A percentile compares a stretch with the other conserved stretches of the same genome.
These are phyloP conservation scores for Drosophila pallidifrons DNA, from an alignment of 1,140 invertebrate species.

Conservation along the genomic window DNA sequence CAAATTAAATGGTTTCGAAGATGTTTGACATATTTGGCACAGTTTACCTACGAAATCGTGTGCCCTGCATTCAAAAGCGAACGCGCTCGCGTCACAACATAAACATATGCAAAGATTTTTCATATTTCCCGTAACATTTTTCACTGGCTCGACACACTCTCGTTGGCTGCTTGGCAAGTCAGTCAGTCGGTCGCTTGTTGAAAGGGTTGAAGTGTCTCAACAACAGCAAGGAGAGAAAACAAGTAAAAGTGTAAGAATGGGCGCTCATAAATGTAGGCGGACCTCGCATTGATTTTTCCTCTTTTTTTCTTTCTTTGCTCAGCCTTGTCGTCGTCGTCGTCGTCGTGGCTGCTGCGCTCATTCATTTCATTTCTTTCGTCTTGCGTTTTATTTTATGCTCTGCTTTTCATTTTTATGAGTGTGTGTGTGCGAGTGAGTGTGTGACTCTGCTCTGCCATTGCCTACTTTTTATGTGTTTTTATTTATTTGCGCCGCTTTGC, in stretches of 20 bases:
- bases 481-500: slow-evolving; percentile 82
- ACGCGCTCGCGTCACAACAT: slow-evolving; percentile 28
- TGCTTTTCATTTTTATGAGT: slow-evolving; percentile 63
- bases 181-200: slow-evolving; percentile 48
- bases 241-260: slow-evolving; percentile 63
- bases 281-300: slow-evolving; percentile 70
- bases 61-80: slow-evolving; percentile 16
- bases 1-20: slow-evolving; percentile 79
- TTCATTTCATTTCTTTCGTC: slow-evolving; percentile 72
- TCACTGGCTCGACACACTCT: slow-evolving; percentile 39
- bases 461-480: slow-evolving; percentile 82
- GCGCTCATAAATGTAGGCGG: slow-evolving; percentile 36
- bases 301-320: slow-evolving; percentile 38
- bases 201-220: slow-evolving; percentile 68
- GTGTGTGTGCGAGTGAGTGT: slow-evolving; percentile 29
- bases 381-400: slow-evolving; percentile 72
- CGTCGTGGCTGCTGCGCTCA: slow-evolving; percentile 62
- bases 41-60: slow-evolving; percentile 51
- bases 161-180: neutral
- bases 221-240: slow-evolving; percentile 27
- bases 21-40: slow-evolving; percentile 81
- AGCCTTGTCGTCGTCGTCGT: slow-evolving; percentile 20
- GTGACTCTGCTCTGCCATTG: slow-evolving; percentile 51
- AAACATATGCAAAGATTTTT: slow-evolving; percentile 69
- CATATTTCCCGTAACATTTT: slow-evolving; percentile 76